Percentiles rank a stretch among this genome's conserved stretches.
Conservation (phyloP, 2,797 vertebrate genomes). For the Eptatretus atami region DNA sequence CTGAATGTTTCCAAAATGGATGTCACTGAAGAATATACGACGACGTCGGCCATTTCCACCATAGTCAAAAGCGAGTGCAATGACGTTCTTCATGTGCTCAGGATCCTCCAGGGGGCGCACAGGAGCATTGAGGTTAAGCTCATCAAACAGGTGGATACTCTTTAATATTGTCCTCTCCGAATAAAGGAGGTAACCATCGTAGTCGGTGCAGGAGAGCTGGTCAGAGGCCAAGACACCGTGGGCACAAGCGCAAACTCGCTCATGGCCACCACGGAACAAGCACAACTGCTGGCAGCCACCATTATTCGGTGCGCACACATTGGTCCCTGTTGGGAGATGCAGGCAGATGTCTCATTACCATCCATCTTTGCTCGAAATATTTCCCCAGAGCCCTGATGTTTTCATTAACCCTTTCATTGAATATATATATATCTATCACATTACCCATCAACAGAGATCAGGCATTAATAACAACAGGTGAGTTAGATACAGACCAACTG, state of each 20-base stretch:
- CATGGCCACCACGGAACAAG: constrained; percentile 29
- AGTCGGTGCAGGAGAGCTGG: constrained; percentile 41
- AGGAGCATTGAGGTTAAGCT: constrained; percentile 74
- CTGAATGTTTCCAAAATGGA: constrained; percentile 95
- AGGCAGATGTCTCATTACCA: no score
- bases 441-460: no score
- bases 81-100: constrained; percentile 91
- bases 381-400: no score
- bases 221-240: constrained; percentile 74
- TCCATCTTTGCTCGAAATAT: no score
- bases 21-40: constrained; percentile 85
- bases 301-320: constrained; percentile 47
- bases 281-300: constrained; percentile 77
- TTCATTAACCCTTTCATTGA: no score
- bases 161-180: constrained; percentile 84
- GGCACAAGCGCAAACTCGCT: constrained; percentile 54
- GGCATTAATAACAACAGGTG: no score
- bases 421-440: no score
- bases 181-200: constrained; percentile 73
- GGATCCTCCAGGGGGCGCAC: constrained; percentile 82
- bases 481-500: no score
- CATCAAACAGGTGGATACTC: constrained; percentile 81
- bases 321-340: constrained; percentile 28
- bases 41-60: constrained; percentile 24
- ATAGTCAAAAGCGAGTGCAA: constrained; percentile 69